phyloP scores from a whole-genome alignment of 2,797 vertebrate species.

The Periophthalmus magnuspinnatus region DNA sequence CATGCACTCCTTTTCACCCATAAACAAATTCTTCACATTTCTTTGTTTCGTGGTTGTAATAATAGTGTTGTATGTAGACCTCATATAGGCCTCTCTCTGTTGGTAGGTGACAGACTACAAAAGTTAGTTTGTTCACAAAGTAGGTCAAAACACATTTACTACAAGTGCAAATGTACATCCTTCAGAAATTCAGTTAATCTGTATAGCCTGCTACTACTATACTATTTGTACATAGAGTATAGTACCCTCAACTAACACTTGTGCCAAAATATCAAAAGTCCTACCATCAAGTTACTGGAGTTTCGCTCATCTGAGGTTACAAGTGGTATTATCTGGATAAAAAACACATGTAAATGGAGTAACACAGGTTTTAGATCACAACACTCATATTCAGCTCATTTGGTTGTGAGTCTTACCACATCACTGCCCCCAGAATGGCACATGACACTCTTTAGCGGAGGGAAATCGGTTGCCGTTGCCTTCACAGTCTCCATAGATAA shows the following conservation, averaged over 20 bases:
- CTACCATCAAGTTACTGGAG: not conserved
- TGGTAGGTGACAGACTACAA: not conserved
- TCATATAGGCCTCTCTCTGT: not conserved
- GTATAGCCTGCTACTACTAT: too few relatives aligned
- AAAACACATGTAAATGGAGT: not conserved
- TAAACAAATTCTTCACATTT: constrained; percentile 1
- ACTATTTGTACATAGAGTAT: not conserved
- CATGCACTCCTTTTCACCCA: not conserved
- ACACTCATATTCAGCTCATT: not conserved
- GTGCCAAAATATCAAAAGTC: not conserved
- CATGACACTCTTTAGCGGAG: constrained; percentile 78
- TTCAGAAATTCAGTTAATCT: not conserved
- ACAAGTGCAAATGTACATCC: not conserved
- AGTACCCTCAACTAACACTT: not conserved
- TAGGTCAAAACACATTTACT: not conserved
- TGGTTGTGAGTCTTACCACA: not conserved
- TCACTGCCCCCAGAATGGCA: constrained; percentile 80
- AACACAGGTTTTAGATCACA: not conserved
- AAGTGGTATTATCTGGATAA: not conserved
- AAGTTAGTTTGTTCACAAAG: not conserved
- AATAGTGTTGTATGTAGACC: not conserved
- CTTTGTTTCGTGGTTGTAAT: not conserved
- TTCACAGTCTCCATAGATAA: constrained; percentile 81
- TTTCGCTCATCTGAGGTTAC: not conserved
- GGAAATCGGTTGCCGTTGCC: constrained; percentile 84